Evolutionary conservation across 1,140 invertebrate species (phyloP), one percentile per base, ranked within the genome.

Genomic region (Sinonovacula constricta): DNA sequence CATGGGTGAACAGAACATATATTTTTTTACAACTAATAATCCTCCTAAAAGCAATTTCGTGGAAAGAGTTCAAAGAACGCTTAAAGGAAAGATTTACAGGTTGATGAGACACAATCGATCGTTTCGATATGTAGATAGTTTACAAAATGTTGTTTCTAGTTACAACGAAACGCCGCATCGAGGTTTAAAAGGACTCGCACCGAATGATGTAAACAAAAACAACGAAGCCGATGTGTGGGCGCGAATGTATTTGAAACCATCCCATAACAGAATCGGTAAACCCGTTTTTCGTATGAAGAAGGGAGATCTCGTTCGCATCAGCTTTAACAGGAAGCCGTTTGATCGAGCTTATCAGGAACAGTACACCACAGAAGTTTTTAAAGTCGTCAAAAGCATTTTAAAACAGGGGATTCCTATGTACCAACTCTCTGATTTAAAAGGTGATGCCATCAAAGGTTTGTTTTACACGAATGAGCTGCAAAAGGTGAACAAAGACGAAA

Each of bases 191-290:
- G 39, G 39, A 10, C 7, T 45, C 7, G 18, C 39, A 10, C 39
- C 39, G 18, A 45, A 45, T 45, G 39, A 45, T 45, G 39, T 45
- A 7, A 45, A 45, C 18, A 10, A 7, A 10, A 14, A n/a, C 5
- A 83, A 83, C 54, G 51, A 72, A 66, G 62, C 60, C 18, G 68
- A 80, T 24, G 36, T 80, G 3, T 83, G 60, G 53, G 81, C 67
- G 12, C 65, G 53, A 36, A 63, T 78, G 74, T 80, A 83, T 71
- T 51, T 80, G 22, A 83, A 66, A 28, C 67, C 39, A 18, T 31
- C 60, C 30, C 51, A 74, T n/a, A 45, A 24, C 28, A 60, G 18
- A 71, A 59, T 30, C 26, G 10, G 18, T 22, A 57, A 36, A 53
- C n/a, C n/a, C 4, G 2, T 14, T 24, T 59, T 3, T 26, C 26